A percentile compares a stretch with the other conserved stretches of the same genome.
Conservation (phyloP, 2,113 vertebrate species). For the Chaetorhynchus papuensis region DNA sequence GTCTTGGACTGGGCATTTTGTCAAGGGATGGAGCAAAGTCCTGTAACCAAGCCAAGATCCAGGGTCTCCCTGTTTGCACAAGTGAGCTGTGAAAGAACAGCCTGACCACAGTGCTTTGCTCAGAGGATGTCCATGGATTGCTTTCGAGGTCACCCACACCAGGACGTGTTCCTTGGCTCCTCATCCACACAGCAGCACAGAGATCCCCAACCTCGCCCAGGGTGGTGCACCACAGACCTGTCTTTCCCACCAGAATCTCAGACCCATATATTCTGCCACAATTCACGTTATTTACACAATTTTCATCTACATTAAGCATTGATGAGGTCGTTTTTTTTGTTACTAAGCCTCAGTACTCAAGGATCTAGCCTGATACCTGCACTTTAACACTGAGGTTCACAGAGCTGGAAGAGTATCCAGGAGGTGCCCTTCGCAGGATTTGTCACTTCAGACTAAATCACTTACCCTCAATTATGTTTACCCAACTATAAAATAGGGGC, state of each 20-base stretch:
- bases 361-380: neutral
- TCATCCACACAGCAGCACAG: neutral
- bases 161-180: neutral
- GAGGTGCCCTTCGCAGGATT: neutral
- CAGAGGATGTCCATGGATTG: neutral
- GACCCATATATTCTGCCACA: neutral
- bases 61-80: neutral
- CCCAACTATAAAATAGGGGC: neutral
- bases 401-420: neutral
- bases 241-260: neutral
- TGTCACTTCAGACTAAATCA: neutral
- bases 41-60: neutral
- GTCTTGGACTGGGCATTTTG: neutral
- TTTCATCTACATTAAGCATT: neutral
- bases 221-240: neutral
- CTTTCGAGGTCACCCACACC: neutral
- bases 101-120: rapidly evolving
- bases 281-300: neutral
- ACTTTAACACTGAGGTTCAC: neutral
- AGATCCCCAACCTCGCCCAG: neutral
- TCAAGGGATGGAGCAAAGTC: neutral
- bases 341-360: neutral
- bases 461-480: neutral
- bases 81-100: neutral
- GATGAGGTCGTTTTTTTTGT: neutral